Conservation (phyloP, 2,113 vertebrate species). For the Nerophis lumbriciformis region DNA sequence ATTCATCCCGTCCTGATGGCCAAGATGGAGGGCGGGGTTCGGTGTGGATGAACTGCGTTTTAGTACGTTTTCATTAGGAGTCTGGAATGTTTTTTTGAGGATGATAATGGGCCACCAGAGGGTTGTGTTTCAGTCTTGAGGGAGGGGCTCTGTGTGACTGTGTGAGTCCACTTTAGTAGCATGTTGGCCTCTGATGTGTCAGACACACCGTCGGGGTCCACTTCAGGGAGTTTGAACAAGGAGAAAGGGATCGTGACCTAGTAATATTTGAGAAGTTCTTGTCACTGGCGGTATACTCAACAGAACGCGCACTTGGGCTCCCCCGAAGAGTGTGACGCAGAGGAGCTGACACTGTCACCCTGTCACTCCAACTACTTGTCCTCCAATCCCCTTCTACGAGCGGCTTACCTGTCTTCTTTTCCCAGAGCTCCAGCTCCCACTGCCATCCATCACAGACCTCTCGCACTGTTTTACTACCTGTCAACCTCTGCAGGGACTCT, state of each 20-base stretch:
- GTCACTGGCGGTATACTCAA: slow-evolving; percentile 69
- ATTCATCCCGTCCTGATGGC: slow-evolving; percentile 60
- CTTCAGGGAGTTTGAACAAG: slow-evolving; percentile 42
- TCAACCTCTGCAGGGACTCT: slow-evolving; percentile 44
- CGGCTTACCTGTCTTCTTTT: slow-evolving; percentile 34
- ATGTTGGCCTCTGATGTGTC: slow-evolving; percentile 2
- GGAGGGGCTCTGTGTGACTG: neutral
- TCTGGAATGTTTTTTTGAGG: slow-evolving; percentile 28
- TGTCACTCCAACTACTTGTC: slow-evolving; percentile 51
- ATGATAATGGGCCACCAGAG: slow-evolving; percentile 36
- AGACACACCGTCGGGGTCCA: slow-evolving; percentile 18
- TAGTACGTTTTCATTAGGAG: slow-evolving; percentile 44
- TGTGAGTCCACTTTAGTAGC: slow-evolving; percentile 1
- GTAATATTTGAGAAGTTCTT: slow-evolving; percentile 70
- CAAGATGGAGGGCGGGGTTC: slow-evolving; percentile 27
- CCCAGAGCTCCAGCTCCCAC: slow-evolving; percentile 13
- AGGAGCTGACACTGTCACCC: slow-evolving; percentile 50
- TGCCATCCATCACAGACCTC: slow-evolving; percentile 47
- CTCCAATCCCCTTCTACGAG: slow-evolving; percentile 15
- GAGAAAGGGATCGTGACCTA: slow-evolving; percentile 40
- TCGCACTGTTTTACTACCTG: slow-evolving; percentile 34
- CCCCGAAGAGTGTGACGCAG: slow-evolving; percentile 44
- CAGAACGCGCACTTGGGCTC: slow-evolving; percentile 59
- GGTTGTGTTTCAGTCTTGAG: slow-evolving; percentile 8
- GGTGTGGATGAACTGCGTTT: slow-evolving; percentile 25